Base-by-base conservation (phyloP, 2,113 vertebrate species). In the Cryptomyrus ogoouensis region DNA sequence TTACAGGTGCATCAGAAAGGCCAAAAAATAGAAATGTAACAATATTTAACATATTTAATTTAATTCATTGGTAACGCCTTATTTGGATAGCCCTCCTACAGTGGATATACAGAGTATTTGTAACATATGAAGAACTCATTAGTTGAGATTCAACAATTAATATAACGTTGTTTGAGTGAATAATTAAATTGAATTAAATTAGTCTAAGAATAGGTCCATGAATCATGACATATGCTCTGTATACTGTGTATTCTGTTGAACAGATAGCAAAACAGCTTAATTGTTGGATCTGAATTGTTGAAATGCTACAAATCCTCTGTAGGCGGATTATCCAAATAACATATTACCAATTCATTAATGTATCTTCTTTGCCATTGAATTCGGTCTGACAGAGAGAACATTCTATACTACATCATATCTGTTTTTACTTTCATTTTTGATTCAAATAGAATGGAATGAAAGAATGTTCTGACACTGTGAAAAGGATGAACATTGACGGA, bases 361-460 rank as follows among this genome's bases (percentile, higher is more conserved):
- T 70, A 70, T 80, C 31, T 77, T 84, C 17, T 84, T 47, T 84
- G 83, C 24, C 21, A n/a, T n/a, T 84, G 15, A 84, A 84, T n/a
- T 24, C 21, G 0, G 83, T 24, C 44, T n/a, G 42, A 4, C 19
- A 84, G 19, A 21, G 35, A 10, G 42, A 24, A 46, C 21, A 47
- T 47, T 21, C 42, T n/a, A n/a, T 83, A 42, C 39, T 83, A 46
- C 56, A 46, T 83, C 35, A 21, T 47, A 47, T 80, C 35, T 19
- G 3, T 70, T 17, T 52, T 44, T n/a, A 31, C 46, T 58, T 31
- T 50, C 39, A 89, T 85, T 12, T 66, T 90, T 91, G 1, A 88
- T 90, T 53, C 84, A 89, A 39, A 92, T 91, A 97, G 96, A 95
- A 94, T 91, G 95, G 96, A 89, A 96, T 97, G 96, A 89, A 91